These are phyloP conservation scores for Empis livida DNA, from an alignment of 2,888 invertebrate genomes.

Conservation along the genomic window DNA sequence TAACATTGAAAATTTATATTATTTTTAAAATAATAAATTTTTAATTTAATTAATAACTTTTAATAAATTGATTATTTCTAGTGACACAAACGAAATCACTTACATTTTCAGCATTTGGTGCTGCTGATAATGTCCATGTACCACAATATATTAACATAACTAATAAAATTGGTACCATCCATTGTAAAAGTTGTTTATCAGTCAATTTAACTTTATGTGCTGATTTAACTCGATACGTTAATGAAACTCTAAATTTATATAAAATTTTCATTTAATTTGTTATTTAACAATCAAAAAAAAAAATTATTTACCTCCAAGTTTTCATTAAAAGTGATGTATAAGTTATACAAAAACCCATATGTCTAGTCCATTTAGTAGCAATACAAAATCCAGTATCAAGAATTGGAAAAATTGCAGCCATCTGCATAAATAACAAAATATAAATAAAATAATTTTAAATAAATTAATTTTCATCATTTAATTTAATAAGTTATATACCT, in stretches of 20 bases:
- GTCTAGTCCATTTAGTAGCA: slow-evolving; percentile 84
- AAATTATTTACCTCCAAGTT: slow-evolving; percentile 66
- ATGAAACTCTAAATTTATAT: slow-evolving; percentile 55
- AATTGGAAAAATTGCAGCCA: slow-evolving; percentile 84
- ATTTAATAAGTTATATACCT: slow-evolving; percentile 43
- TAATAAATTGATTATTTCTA: no score
- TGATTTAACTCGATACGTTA: slow-evolving; percentile 86
- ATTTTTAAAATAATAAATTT: no score
- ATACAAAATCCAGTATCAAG: slow-evolving; percentile 75
- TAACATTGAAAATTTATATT: background rate
- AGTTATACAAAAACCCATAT: slow-evolving; percentile 85
- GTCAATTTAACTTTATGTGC: slow-evolving; percentile 86
- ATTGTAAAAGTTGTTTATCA: slow-evolving; percentile 81
- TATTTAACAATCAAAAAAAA: background rate
- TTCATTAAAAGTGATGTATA: slow-evolving; percentile 89
- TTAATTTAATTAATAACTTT: no score
- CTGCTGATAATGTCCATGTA: slow-evolving; percentile 82
- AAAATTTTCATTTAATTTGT: background rate
- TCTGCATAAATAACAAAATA: no score
- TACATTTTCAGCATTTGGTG: slow-evolving; percentile 66
- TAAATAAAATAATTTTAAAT: slow-evolving; percentile 19
- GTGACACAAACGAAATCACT: no score
- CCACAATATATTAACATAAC: slow-evolving; percentile 80
- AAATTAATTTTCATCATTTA: background rate
- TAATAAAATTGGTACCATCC: slow-evolving; percentile 85